Evolutionary conservation across 2,888 invertebrate species (phyloP).

Genomic region (Orthosia cruda): DNA sequence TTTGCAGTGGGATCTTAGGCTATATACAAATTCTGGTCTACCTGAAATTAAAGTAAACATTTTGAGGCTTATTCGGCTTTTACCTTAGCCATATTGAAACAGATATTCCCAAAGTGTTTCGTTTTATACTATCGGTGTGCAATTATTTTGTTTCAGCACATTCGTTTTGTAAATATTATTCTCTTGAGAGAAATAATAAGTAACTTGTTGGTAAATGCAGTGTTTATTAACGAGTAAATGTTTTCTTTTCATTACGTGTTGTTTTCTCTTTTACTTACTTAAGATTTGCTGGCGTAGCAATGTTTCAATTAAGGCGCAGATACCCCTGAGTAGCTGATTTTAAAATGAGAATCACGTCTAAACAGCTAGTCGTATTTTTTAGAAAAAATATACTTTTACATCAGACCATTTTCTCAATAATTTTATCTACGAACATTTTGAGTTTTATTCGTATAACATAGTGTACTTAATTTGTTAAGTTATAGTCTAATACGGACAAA

Average conservation of each 20-base stretch:
- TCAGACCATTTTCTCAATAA: too few species aligned
- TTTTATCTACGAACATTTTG: too few species aligned
- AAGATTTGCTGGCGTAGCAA: not conserved
- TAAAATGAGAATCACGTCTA: too few species aligned
- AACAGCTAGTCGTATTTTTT: too few species aligned
- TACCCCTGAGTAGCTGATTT: too few species aligned
- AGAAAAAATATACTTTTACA: too few species aligned
- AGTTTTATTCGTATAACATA: too few species aligned
- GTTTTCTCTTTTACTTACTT: slow-evolving; percentile 5
- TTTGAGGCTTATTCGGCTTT: slow-evolving; percentile 4
- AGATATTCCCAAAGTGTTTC: slow-evolving; percentile 38
- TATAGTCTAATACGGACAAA: too few species aligned
- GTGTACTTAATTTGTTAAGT: too few species aligned
- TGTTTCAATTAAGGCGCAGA: slow-evolving; percentile 4
- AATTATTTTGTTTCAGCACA: slow-evolving; percentile 35
- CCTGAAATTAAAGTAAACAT: slow-evolving; percentile 31
- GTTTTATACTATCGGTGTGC: slow-evolving; percentile 6
- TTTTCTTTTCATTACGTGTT: slow-evolving; percentile 20
- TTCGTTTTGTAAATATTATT: slow-evolving; percentile 39
- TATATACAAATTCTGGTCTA: slow-evolving; percentile 30
- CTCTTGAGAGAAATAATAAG: slow-evolving; percentile 32
- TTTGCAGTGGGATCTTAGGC: not conserved
- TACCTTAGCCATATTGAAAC: slow-evolving; percentile 1
- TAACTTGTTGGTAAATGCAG: slow-evolving; percentile 4
- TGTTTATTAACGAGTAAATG: slow-evolving; percentile 14